Conservation (phyloP, 2,888 invertebrate species). For the Pristionchus mayeri region DNA sequence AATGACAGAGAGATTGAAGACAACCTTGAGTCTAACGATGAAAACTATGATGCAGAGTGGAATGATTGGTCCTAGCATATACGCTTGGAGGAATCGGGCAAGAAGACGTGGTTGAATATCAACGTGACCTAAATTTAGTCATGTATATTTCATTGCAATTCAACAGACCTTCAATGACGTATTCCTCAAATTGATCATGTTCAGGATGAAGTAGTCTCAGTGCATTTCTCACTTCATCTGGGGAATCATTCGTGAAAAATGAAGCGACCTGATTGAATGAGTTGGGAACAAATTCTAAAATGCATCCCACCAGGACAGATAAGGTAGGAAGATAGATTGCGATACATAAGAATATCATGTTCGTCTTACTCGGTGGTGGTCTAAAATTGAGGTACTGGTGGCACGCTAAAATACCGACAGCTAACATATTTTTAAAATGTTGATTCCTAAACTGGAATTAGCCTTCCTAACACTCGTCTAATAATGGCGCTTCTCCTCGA, state of each 20-base stretch:
- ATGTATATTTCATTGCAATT: background rate
- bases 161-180: background rate
- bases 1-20: too few relatives aligned
- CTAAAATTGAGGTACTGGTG: background rate
- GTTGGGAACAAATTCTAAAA: background rate
- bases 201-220: background rate
- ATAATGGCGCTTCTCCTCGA: too few relatives aligned
- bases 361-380: background rate
- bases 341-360: background rate
- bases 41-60: background rate
- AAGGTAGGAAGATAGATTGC: background rate
- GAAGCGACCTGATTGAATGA: background rate
- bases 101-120: background rate
- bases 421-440: too few relatives aligned
- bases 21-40: background rate
- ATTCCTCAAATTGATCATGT: background rate
- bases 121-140: slow-evolving; percentile 22
- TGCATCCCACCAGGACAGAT: background rate
- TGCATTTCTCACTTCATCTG: background rate
- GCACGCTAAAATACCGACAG: too few relatives aligned
- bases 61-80: background rate
- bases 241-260: background rate
- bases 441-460: too few relatives aligned
- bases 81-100: background rate
- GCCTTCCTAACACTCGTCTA: too few relatives aligned